A percentile compares a stretch with the other conserved stretches of the same genome.
Conservation (phyloP, 2,888 invertebrate genomes). For the Frankliniella fusca region DNA sequence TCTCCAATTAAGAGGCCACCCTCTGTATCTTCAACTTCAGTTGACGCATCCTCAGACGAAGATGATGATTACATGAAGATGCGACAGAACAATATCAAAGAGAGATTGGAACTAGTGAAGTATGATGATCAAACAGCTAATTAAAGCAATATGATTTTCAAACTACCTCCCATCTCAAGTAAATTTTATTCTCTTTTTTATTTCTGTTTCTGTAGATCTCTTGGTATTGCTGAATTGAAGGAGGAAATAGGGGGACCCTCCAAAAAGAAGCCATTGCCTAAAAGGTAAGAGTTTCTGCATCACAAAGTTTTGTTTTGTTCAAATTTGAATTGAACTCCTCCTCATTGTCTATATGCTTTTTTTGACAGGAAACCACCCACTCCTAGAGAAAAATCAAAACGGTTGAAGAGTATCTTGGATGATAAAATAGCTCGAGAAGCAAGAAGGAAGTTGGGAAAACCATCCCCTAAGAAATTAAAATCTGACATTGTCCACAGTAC, state of each 20-base stretch:
- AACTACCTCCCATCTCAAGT: not conserved
- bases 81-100: not conserved
- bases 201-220: not conserved
- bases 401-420: not conserved
- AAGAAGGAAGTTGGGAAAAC: not conserved
- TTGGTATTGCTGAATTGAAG: not conserved
- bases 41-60: not conserved
- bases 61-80: not conserved
- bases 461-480: not conserved
- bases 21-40: not conserved
- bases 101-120: slow-evolving; percentile 11
- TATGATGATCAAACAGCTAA: not conserved
- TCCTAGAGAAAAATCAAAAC: slow-evolving; percentile 1
- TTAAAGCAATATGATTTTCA: not conserved
- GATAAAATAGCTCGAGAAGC: not conserved
- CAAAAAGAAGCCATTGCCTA: not conserved
- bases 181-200: not conserved
- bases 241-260: not conserved
- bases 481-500: slow-evolving; percentile 1
- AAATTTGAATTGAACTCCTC: not conserved
- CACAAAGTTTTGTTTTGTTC: not conserved
- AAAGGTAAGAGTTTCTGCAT: not conserved
- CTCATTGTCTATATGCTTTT: not conserved
- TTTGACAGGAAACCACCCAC: not conserved
- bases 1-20: not conserved